These are phyloP conservation scores for Xylocopa sonorina DNA, from an alignment of 1,140 invertebrate species.

Conservation along the genomic window DNA sequence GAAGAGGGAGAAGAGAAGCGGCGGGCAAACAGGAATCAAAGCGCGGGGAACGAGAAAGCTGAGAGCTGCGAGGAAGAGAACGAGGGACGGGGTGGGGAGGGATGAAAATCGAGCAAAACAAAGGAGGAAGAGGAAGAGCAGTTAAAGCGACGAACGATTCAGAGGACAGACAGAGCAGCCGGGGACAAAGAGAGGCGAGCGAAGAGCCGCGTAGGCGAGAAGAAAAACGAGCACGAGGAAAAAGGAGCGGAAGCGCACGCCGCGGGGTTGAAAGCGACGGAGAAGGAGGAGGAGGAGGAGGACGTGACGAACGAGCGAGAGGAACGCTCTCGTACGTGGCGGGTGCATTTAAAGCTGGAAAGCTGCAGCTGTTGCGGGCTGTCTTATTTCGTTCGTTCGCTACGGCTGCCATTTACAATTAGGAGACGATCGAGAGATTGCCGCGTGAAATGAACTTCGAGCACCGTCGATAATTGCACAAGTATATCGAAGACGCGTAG, in stretches of 20 bases:
- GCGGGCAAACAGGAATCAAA: not conserved
- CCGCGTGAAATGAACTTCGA: too few species aligned
- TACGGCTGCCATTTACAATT: not conserved
- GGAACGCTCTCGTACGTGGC: not conserved
- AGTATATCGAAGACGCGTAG: too few species aligned
- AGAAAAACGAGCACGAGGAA: not conserved
- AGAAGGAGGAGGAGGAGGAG: not conserved
- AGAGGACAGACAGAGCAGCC: not conserved
- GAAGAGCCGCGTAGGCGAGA: constrained; percentile 6
- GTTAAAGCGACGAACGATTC: constrained; percentile 23
- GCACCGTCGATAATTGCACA: too few species aligned
- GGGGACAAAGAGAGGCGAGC: constrained; percentile 4
- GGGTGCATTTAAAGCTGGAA: not conserved
- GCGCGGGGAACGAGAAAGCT: not conserved
- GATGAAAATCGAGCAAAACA: constrained; percentile 6
- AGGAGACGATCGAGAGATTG: not conserved
- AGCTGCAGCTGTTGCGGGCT: constrained; percentile 19
- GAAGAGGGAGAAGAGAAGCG: not conserved
- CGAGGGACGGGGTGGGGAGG: too few species aligned
- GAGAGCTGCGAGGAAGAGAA: not conserved
- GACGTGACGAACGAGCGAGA: not conserved
- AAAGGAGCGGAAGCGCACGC: constrained; percentile 15
- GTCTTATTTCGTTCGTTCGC: constrained; percentile 5
- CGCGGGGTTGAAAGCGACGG: not conserved
- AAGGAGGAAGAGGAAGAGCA: not conserved